Conservation (phyloP, 1,140 invertebrate species). For the Camponotus vicinus region DNA sequence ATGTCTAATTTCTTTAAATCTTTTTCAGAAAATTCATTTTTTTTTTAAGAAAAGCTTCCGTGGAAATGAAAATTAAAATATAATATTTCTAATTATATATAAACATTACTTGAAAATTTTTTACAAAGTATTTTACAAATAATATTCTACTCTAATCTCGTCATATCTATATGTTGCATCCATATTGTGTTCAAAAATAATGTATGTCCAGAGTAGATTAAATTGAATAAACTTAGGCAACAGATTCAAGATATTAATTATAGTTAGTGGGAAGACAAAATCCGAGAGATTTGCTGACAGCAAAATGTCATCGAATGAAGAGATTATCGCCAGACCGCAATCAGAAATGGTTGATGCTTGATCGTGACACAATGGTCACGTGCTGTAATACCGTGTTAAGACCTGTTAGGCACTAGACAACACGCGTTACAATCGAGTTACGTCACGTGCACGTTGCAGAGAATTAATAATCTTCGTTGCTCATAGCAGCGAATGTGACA, state of each 20-base stretch:
- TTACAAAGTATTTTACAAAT: not conserved
- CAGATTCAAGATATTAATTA: slow-evolving; percentile 11
- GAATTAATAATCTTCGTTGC: slow-evolving; percentile 59
- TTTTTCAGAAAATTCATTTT: not conserved
- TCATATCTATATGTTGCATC: not conserved
- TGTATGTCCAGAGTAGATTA: not conserved
- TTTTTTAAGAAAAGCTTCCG: not conserved
- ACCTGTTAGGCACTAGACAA: slow-evolving; percentile 66
- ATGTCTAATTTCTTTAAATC: not conserved
- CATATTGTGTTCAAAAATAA: not conserved
- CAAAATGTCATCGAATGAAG: slow-evolving; percentile 67
- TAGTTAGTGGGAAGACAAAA: not conserved
- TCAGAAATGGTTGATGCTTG: slow-evolving; percentile 55
- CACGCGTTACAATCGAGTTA: slow-evolving; percentile 61
- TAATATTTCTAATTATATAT: not conserved
- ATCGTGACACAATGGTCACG: slow-evolving; percentile 63
- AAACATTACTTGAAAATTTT: not conserved
- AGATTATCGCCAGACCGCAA: slow-evolving; percentile 59
- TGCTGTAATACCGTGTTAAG: slow-evolving; percentile 60
- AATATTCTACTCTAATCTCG: not conserved
- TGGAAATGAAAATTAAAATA: not conserved
- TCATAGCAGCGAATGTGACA: not conserved
- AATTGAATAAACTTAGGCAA: not conserved
- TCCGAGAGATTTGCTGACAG: slow-evolving; percentile 1
- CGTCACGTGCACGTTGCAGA: slow-evolving; percentile 60